Evolutionary conservation across 2,888 invertebrate species (phyloP).

Genomic region (Oxystoma pomonae): DNA sequence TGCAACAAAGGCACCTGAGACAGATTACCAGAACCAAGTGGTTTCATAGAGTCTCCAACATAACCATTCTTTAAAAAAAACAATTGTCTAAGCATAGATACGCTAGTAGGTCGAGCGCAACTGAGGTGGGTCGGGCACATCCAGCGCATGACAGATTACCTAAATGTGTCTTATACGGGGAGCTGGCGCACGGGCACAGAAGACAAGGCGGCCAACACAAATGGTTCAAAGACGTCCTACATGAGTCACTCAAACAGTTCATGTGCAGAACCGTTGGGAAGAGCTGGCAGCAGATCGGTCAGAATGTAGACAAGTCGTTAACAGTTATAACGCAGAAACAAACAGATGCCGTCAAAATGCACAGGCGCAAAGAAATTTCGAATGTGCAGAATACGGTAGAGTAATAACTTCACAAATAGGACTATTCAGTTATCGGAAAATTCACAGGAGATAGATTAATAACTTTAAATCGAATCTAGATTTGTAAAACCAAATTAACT

Average conservation of each 20-base stretch:
- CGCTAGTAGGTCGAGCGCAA: neutral
- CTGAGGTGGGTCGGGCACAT: neutral
- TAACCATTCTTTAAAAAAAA: neutral
- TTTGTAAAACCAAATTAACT: too few species aligned
- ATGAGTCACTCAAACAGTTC: neutral
- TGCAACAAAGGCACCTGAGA: neutral
- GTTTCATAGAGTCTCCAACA: neutral
- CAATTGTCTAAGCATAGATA: neutral
- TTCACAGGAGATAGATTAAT: neutral
- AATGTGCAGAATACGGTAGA: neutral
- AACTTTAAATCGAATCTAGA: too few species aligned
- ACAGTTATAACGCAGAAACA: neutral
- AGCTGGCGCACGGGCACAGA: neutral
- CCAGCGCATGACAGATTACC: neutral
- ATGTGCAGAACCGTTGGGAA: neutral
- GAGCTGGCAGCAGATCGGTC: neutral
- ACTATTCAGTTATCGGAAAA: neutral
- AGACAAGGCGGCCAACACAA: neutral
- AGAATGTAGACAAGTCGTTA: neutral
- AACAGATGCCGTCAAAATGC: neutral
- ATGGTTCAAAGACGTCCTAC: neutral
- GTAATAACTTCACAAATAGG: neutral
- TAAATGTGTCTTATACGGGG: neutral
- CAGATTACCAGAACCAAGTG: neutral
- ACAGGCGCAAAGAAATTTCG: neutral